Base-by-base conservation (phyloP, 2,113 vertebrate genomes). In the Cyanistes caeruleus region DNA sequence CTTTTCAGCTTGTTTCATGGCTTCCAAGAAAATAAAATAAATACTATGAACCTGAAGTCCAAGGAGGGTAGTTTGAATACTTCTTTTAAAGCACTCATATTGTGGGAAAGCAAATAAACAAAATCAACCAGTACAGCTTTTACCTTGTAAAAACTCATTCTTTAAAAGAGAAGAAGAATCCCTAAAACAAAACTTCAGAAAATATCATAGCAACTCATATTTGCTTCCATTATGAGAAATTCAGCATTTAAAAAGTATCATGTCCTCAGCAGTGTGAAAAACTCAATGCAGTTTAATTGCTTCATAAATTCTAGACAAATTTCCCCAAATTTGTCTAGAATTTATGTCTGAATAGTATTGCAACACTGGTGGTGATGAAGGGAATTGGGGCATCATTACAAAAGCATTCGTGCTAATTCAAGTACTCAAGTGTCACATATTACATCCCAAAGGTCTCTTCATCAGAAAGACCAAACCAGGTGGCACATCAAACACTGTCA, bases 11-110 rank as follows among this genome's bases (percentile, higher is more conserved):
- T 74, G 19, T 89, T 84, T 85, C 68, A 58, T 5, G 24, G 46
- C 51, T 92, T 92, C 55, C 68, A 93, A 88, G 35, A 92, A 92
- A 90, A 83, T 53, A 70, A 67, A 88, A 63, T 13, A 55, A 53
- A 33, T 44, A 58, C 7, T 56, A 46, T 60, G 35, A 94, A 91
- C 16, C n/a, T 81, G 16, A 81, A 81, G 27, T 52, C 19, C 68
- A 84, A 56, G 59, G 7, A 87, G 3, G 11, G 18, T 49, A 76
- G 28, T 62, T 60, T 59, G 51, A 79, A 20, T 18, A 25, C 30
- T 24, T 70, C 44, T 89, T 90, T 84, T 17, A 75, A 76, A 88
- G n/a, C 10, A 76, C 2, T 69, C 6, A 4, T 13, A 53, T 43
- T 48, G 35, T 9, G 22, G 14, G 49, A 83, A 91, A 73, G 23